Base-by-base conservation (phyloP, 2,888 invertebrate genomes). In the Archips xylosteana region DNA sequence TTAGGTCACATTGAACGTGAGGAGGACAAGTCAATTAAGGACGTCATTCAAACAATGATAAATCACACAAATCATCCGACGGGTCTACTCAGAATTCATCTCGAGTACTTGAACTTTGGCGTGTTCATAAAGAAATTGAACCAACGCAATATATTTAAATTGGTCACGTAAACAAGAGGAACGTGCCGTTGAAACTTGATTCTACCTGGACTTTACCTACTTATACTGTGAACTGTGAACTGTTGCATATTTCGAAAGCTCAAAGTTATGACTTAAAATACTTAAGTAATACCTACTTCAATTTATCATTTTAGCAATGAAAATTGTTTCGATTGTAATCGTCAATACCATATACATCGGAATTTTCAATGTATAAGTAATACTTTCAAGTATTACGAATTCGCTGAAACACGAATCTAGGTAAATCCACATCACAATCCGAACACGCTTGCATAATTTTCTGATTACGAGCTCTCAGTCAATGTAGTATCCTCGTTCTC, bases 51-150 rank as follows among this genome's bases (percentile, higher is more conserved):
- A 86, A 90, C 83, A 85, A 91, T 90, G 89, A 90, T 89, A 86
- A 87, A 91, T 89, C 85, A 83, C 78, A 77, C 75, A 78, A 82
- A 84, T 84, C 84, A 83, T 84, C 82, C 84, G 83, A 82, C 79
- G 80, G 78, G 78, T 75, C 83, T 89, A 86, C 92, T 93, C 88
- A 90, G 82, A 88, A 93, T 93, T 93, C 93, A 88, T 82, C 81
- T 78, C 80, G 80, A 85, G 88, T 85, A 82, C 88, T 89, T 92
- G 89, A 92, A 89, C 92, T 91, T 89, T 92, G 89, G 86, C 87
- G 84, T 87, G 78, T 81, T 84, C 85, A 79, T 88, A 83, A 86
- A 87, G 85, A 83, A 87, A 87, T 86, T 80, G 83, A 85, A 75
- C 76, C 84, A 82, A 83, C 80, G 85, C 79, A 83, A 86, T 81